Evolutionary conservation across 2,797 vertebrate genomes (phyloP).

Genomic region (Arvicola amphibius): DNA sequence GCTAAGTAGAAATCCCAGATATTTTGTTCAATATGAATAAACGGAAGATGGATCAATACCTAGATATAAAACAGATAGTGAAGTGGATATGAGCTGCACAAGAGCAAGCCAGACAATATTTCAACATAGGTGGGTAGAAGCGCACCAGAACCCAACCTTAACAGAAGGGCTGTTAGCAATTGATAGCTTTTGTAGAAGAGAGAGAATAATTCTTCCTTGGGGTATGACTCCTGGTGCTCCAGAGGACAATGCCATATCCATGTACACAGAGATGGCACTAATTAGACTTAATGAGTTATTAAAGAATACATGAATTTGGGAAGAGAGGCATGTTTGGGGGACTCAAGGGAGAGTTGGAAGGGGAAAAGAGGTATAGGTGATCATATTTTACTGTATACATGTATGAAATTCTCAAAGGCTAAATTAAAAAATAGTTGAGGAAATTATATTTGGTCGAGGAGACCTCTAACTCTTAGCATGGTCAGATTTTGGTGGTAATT

Average conservation of each 20-base stretch:
- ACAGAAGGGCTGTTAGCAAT: neutral
- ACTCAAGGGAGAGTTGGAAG: neutral
- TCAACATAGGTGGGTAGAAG: neutral
- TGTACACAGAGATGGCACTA: neutral
- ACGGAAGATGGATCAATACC: too few relatives aligned
- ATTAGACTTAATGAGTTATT: neutral
- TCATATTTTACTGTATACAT: neutral
- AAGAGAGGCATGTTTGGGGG: neutral
- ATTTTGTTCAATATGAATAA: too few relatives aligned
- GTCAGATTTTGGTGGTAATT: conserved; percentile 19
- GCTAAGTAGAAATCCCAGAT: too few relatives aligned
- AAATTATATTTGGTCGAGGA: neutral
- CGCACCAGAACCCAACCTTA: neutral
- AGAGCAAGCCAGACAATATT: neutral
- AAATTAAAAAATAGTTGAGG: neutral
- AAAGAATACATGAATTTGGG: neutral
- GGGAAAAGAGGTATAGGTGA: neutral
- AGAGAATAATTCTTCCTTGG: neutral
- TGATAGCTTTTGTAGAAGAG: neutral
- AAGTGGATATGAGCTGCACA: neutral
- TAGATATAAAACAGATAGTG: too few relatives aligned
- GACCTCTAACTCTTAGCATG: neutral
- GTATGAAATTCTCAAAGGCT: neutral
- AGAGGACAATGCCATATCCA: too few relatives aligned
- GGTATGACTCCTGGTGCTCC: neutral